Percentiles rank a stretch among this genome's conserved stretches.
phyloP scores from a whole-genome alignment of 2,888 invertebrate species.

The Leucoma salicis region DNA sequence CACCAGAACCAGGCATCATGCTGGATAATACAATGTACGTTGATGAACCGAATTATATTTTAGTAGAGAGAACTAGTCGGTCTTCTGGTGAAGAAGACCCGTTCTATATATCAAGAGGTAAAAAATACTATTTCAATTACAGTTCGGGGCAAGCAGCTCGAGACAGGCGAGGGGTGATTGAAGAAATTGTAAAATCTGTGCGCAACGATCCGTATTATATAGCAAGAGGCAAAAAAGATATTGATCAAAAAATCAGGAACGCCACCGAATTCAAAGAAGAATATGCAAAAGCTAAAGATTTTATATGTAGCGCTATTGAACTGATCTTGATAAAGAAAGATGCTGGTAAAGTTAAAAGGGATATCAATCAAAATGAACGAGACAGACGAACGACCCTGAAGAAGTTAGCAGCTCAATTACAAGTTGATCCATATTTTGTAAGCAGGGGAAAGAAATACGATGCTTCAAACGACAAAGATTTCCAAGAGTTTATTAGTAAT shows the following conservation, averaged over 20 bases:
- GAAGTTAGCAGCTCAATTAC: constrained; percentile 67
- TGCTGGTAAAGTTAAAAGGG: constrained; percentile 52
- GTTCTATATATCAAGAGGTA: constrained; percentile 65
- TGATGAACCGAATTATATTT: constrained; percentile 79
- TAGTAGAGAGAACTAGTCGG: constrained; percentile 71
- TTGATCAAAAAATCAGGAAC: constrained; percentile 33
- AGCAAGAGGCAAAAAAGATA: constrained; percentile 75
- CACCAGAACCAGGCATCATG: constrained; percentile 50
- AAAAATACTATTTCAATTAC: constrained; percentile 51
- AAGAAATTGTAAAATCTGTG: constrained; percentile 71
- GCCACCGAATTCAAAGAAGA: constrained; percentile 34
- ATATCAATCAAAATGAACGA: constrained; percentile 57
- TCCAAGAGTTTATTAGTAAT: constrained; percentile 57
- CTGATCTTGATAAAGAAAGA: constrained; percentile 44
- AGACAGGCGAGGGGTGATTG: constrained; percentile 65
- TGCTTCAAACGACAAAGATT: constrained; percentile 30
- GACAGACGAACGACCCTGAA: constrained; percentile 65
- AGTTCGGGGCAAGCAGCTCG: constrained; percentile 50
- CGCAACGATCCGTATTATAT: constrained; percentile 78
- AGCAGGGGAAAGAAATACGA: constrained; percentile 68
- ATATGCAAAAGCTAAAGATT: constrained; percentile 53
- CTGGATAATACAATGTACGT: constrained; percentile 70
- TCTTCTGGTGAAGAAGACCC: constrained; percentile 70
- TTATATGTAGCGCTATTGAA: constrained; percentile 63
- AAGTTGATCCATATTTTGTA: constrained; percentile 71